Conservation (phyloP, 2,113 vertebrate species). For the Tretioscincus oriximinensis region DNA sequence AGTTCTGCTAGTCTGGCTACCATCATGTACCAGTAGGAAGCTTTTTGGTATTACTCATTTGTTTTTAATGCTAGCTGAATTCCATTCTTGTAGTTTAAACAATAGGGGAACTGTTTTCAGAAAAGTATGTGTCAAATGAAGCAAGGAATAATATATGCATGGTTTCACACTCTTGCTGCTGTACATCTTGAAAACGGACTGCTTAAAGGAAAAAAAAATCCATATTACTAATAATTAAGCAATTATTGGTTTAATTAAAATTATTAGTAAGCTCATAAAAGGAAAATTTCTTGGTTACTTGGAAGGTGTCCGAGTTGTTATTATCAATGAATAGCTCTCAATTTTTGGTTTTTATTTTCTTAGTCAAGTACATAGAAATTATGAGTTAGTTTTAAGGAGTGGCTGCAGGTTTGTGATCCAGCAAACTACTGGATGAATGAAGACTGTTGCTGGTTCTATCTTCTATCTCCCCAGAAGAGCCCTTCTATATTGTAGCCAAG, state of each 20-base stretch:
- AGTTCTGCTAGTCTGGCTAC: not conserved
- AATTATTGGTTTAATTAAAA: not conserved
- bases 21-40: slow-evolving; percentile 8
- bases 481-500: no score
- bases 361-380: not conserved
- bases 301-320: not conserved
- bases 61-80: not conserved
- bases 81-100: slow-evolving; percentile 9
- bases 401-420: no score
- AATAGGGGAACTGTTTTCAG: slow-evolving; percentile 18
- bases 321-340: not conserved
- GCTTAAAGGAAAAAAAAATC: not conserved
- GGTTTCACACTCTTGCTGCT: not conserved
- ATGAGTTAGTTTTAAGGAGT: not conserved
- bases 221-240: not conserved
- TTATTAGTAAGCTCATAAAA: not conserved
- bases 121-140: slow-evolving; percentile 2
- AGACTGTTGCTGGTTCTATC: no score
- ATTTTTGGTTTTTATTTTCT: not conserved
- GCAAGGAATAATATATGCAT: slow-evolving; percentile 24
- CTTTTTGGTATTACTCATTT: not conserved
- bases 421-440: no score
- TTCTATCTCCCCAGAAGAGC: no score
- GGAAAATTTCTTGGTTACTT: not conserved
- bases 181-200: not conserved